phyloP scores from a whole-genome alignment of 2,113 vertebrate genomes.

The Dinomys branickii region DNA sequence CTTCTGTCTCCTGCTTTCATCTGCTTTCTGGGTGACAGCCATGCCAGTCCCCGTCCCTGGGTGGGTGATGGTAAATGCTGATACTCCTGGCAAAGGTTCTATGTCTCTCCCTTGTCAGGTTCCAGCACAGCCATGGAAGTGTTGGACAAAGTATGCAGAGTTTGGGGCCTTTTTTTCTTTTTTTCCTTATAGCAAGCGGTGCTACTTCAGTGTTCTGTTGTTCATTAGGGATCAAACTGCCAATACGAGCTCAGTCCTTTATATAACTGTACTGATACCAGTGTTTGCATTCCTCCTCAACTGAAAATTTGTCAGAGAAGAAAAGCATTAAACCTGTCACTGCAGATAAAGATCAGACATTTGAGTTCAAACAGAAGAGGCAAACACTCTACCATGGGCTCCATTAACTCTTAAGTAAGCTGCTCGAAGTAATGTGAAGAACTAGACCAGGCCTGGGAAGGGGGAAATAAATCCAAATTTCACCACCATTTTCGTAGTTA shows the following conservation, averaged over 20 bases:
- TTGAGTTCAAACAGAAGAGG: constrained; percentile 90
- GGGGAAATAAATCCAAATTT: background rate
- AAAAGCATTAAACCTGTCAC: constrained; percentile 88
- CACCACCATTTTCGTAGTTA: background rate
- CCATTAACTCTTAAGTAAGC: constrained; percentile 79
- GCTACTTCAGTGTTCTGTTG: constrained; percentile 70
- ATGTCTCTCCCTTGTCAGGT: constrained; percentile 40
- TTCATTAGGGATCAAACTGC: constrained; percentile 78
- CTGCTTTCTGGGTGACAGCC: background rate
- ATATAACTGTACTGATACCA: constrained; percentile 72
- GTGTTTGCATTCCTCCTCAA: constrained; percentile 86
- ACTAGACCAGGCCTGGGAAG: background rate
- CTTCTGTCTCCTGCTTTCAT: background rate
- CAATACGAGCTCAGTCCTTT: constrained; percentile 74
- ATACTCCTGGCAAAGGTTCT: constrained; percentile 41
- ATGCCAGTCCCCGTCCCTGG: rapidly evolving
- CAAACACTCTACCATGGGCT: constrained; percentile 82
- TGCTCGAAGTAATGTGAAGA: background rate
- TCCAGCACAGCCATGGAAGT: constrained; percentile 63
- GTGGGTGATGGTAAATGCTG: background rate
- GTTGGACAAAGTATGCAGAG: constrained; percentile 49
- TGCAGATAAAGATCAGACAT: constrained; percentile 87
- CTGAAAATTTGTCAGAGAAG: constrained; percentile 87
- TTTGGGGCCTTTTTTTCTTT: background rate
- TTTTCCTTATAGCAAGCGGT: constrained; percentile 60